Conservation (phyloP, 1,140 invertebrate species). For the Grapholita molesta region DNA sequence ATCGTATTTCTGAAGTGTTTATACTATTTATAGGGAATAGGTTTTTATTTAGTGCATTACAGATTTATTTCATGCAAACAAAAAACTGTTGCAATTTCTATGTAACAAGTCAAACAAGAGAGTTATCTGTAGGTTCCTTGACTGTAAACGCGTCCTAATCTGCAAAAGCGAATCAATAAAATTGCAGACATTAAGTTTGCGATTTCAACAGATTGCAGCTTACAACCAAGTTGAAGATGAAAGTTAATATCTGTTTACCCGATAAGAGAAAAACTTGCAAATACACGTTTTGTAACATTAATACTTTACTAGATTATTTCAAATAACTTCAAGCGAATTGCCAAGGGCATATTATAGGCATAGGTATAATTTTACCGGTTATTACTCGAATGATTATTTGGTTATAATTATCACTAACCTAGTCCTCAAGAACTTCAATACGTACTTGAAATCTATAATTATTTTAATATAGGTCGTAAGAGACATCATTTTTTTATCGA, state of each 20-base stretch:
- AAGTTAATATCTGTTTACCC: conserved; percentile 1
- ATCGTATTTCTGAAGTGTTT: too few species aligned
- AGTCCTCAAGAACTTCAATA: too few species aligned
- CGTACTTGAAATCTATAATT: too few species aligned
- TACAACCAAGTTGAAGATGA: conserved; percentile 4
- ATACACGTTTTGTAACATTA: background rate
- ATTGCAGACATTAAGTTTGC: conserved; percentile 7
- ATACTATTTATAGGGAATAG: too few species aligned
- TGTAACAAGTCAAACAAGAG: background rate
- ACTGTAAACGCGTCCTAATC: background rate
- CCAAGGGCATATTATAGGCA: too few species aligned
- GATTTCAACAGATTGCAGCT: background rate
- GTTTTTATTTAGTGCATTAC: too few species aligned
- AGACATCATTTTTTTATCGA: too few species aligned
- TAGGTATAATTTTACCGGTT: too few species aligned
- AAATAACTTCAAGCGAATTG: background rate
- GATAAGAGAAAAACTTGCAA: conserved; percentile 4
- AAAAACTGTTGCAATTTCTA: background rate
- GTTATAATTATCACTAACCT: too few species aligned
- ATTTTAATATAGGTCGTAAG: too few species aligned
- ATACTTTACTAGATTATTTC: background rate
- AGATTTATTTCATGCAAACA: too few species aligned
- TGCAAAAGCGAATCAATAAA: conserved; percentile 2
- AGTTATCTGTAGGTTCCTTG: background rate
- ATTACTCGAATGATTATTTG: too few species aligned